Evolutionary conservation across 2,113 vertebrate genomes (phyloP).

Genomic region (Limanda limanda): DNA sequence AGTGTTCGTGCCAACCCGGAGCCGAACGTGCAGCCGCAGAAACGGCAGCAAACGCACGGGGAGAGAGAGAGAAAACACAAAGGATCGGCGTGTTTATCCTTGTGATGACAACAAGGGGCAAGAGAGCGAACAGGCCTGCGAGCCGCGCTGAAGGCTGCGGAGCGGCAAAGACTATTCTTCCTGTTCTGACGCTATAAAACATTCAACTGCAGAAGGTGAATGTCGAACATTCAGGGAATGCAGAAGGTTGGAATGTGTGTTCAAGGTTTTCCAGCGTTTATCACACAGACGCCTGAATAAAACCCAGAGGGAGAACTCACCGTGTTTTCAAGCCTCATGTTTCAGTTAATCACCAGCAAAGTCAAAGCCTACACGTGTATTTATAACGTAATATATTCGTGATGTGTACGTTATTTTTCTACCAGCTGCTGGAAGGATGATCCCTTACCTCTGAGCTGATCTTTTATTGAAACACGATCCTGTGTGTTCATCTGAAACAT

Average conservation of each 20-base stretch:
- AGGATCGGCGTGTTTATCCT: slow-evolving; percentile 49
- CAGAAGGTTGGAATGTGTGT: background rate
- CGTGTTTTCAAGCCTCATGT: background rate
- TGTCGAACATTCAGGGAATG: slow-evolving; percentile 9
- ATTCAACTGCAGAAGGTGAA: background rate
- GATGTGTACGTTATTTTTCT: no score
- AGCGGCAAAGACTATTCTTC: background rate
- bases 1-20: slow-evolving; percentile 41
- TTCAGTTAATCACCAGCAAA: background rate
- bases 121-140: slow-evolving; percentile 4
- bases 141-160: slow-evolving; percentile 11
- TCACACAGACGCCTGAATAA: background rate
- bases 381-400: background rate
- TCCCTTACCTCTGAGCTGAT: no score
- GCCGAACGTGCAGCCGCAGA: slow-evolving; percentile 26
- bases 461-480: no score
- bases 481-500: background rate
- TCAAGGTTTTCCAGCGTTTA: slow-evolving; percentile 7
- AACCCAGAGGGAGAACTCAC: background rate
- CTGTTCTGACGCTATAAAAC: background rate
- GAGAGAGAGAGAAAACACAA: slow-evolving; percentile 2
- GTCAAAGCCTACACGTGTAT: background rate
- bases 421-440: no score
- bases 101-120: slow-evolving; percentile 37
- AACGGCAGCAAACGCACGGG: background rate